Percentiles rank a stretch among this genome's conserved stretches.
phyloP scores from a whole-genome alignment of 2,113 vertebrate genomes.

The Vulpes ferrilata region DNA sequence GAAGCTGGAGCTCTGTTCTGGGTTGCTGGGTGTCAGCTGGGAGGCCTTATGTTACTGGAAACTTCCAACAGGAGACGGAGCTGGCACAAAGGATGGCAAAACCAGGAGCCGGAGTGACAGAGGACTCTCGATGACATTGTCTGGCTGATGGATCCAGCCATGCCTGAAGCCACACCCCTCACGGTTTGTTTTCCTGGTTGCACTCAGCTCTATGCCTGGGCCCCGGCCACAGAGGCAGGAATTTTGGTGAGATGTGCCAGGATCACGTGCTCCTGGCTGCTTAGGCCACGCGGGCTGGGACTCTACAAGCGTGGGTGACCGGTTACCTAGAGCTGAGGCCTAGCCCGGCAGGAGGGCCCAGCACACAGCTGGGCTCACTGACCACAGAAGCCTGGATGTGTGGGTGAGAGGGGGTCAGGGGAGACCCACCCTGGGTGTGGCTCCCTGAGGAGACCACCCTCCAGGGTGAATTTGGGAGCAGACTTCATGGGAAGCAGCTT shows the following conservation, averaged over 20 bases:
- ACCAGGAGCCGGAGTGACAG: neutral
- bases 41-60: neutral
- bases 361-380: neutral
- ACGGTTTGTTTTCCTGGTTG: neutral
- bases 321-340: neutral
- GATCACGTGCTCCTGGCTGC: neutral
- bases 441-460: neutral
- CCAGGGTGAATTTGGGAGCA: neutral
- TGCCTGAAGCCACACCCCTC: neutral
- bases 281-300: neutral
- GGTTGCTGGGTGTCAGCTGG: neutral
- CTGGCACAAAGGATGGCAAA: neutral
- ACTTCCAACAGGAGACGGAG: neutral
- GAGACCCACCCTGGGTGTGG: rapidly evolving
- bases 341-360: neutral
- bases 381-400: neutral
- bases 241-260: neutral
- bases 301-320: neutral
- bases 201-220: neutral
- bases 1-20: neutral
- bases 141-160: neutral
- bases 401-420: neutral
- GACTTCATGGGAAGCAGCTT: neutral
- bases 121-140: neutral
- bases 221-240: neutral